Percentiles rank a stretch among this genome's conserved stretches.
phyloP scores from a whole-genome alignment of 2,888 invertebrate species.

The Iphiclides podalirius region DNA sequence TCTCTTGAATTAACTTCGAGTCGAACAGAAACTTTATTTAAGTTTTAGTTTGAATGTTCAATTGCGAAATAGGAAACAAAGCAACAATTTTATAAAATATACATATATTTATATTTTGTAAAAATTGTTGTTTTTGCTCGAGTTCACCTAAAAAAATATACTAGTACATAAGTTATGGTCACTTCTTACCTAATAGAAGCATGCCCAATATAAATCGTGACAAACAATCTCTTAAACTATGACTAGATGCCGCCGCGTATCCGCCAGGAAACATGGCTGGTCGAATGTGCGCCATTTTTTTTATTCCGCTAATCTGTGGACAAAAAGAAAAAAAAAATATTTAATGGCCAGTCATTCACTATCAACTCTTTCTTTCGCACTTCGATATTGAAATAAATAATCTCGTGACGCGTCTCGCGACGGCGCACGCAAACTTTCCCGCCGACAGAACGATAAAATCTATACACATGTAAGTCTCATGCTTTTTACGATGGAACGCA shows the following conservation, averaged over 20 bases:
- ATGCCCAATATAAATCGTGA: constrained; percentile 41
- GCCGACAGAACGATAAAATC: constrained; percentile 12
- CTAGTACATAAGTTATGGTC: no score
- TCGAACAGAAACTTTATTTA: no score
- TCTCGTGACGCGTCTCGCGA: no score
- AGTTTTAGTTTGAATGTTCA: no score
- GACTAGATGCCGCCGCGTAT: constrained; percentile 54
- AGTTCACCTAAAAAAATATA: no score
- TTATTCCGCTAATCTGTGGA: constrained; percentile 49
- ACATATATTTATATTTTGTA: no score
- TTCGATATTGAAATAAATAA: not conserved
- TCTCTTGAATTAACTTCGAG: no score
- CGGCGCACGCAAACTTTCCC: not conserved
- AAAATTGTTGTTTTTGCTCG: no score
- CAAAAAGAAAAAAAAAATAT: constrained; percentile 31
- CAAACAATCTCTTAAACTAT: constrained; percentile 55
- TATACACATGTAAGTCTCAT: constrained; percentile 4
- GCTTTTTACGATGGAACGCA: constrained; percentile 9
- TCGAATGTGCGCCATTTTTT: constrained; percentile 51
- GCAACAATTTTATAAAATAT: no score
- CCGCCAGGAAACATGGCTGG: constrained; percentile 44
- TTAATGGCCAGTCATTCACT: no score
- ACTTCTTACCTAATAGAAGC: constrained; percentile 61
- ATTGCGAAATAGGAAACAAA: no score
- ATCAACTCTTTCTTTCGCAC: not conserved